A percentile compares a stretch with the other conserved stretches of the same genome.
Evolutionary conservation across 1,140 invertebrate genomes (phyloP).

Genomic region (Scaptomyza graminum): DNA sequence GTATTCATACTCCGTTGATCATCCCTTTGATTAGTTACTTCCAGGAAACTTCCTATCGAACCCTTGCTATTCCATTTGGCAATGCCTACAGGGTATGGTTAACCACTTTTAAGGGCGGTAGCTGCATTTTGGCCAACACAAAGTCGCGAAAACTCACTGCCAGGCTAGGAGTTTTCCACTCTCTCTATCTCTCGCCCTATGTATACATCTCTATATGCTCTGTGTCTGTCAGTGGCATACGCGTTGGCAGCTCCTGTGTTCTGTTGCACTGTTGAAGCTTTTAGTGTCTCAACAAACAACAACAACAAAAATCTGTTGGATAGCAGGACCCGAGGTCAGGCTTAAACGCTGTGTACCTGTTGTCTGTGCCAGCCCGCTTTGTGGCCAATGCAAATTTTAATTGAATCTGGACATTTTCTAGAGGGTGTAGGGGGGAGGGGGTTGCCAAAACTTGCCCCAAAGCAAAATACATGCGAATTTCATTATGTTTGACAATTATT

Average conservation of each 20-base stretch:
- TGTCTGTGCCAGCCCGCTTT: background rate
- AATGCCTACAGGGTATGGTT: background rate
- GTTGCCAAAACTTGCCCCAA: slow-evolving; percentile 11
- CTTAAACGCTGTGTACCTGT: slow-evolving; percentile 17
- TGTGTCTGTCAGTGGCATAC: no score
- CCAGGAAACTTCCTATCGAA: no score
- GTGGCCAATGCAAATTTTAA: slow-evolving; percentile 56
- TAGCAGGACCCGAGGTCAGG: background rate
- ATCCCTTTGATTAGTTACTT: no score
- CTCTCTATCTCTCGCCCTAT: no score
- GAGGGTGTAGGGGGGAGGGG: background rate
- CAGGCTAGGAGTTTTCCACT: no score
- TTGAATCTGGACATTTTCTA: slow-evolving; percentile 66
- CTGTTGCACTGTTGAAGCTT: no score
- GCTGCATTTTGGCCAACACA: slow-evolving; percentile 30
- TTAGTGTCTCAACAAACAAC: no score
- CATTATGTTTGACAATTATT: slow-evolving; percentile 60
- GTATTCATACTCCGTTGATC: no score
- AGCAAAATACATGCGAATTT: slow-evolving; percentile 48
- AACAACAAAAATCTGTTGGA: no score
- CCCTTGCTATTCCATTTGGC: no score
- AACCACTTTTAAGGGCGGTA: slow-evolving; percentile 5
- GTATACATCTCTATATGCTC: no score
- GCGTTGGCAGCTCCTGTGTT: no score
- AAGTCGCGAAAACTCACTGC: background rate